A percentile compares a stretch with the other conserved stretches of the same genome.
Conservation (phyloP, 1,140 invertebrate species). For the Tachypleus tridentatus region DNA sequence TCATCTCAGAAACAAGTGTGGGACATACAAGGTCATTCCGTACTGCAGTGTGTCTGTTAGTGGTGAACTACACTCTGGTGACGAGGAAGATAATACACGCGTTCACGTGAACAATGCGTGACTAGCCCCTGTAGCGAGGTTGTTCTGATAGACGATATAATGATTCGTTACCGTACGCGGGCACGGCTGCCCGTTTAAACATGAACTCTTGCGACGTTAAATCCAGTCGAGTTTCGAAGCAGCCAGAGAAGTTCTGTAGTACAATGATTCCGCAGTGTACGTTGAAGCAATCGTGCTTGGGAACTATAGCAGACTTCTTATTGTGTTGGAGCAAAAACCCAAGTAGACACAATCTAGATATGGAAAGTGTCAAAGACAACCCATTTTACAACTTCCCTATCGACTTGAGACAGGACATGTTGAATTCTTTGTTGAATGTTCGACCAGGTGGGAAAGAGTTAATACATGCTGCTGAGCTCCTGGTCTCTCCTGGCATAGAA, state of each 20-base stretch:
- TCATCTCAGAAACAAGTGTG: too few species aligned
- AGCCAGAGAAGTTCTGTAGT: conserved; percentile 9
- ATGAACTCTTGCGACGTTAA: too few species aligned
- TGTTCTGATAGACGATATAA: too few species aligned
- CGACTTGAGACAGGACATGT: conserved; percentile 19
- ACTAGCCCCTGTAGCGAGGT: too few species aligned
- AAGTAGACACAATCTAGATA: conserved; percentile 8
- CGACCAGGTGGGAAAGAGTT: conserved; percentile 18
- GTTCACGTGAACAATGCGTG: too few species aligned
- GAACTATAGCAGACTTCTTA: conserved; percentile 14
- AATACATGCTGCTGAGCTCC: conserved; percentile 15
- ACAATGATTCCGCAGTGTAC: conserved; percentile 16
- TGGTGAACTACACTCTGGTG: too few species aligned
- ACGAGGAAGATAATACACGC: too few species aligned
- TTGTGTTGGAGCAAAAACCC: conserved; percentile 16
- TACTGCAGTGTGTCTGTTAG: too few species aligned
- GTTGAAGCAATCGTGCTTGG: conserved; percentile 15
- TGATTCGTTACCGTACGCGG: too few species aligned
- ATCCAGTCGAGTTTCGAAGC: too few species aligned
- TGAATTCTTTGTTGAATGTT: conserved; percentile 19
- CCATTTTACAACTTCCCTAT: conserved; percentile 19
- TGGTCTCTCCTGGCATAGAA: conserved; percentile 17
- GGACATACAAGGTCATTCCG: too few species aligned
- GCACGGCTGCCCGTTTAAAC: too few species aligned
- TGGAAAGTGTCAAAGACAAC: conserved; percentile 9